Evolutionary conservation across 2,797 vertebrate species (phyloP), one percentile per base, ranked within the genome.

Genomic region (Syngnathus rostellatus): DNA sequence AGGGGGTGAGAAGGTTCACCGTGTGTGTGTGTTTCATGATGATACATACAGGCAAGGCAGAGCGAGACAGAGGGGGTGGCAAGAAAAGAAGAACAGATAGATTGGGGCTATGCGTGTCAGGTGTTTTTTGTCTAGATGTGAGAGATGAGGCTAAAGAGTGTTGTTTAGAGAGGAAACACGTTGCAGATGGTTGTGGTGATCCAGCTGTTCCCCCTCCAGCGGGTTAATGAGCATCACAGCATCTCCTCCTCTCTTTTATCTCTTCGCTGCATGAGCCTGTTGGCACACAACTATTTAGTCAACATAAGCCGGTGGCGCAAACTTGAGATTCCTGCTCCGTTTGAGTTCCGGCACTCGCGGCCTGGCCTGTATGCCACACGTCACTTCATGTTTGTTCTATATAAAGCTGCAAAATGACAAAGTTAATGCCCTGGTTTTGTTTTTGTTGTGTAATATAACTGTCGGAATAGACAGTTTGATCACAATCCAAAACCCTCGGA

Each of bases 121-220:
- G n/a, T 66, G 14, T 23, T 62, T 61, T 62, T 62, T 14, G 64
- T 54, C 51, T 14, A 46, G 12, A 58, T 45, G 62, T 23, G 69
- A 53, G 71, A 54, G 62, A 82, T 70, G 81, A 79, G 55, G 31
- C 55, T 58, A 37, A 58, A 38, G 63, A 63, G 76, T 76, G 72
- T 72, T 83, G 72, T 86, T 83, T 70, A 69, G 65, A 78, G 74
- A 72, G 70, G 72, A 80, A 80, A 79, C 75, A 62, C 45, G 67
- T 58, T 78, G 70, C 85, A 85, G 85, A 84, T 83, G 82, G 80
- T 78, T 72, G 75, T 72, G 76, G 70, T 72, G 76, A 78, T 83
- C 86, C 85, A 85, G 85, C 85, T 85, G 80, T 85, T 85, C 63
- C 73, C 48, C 61, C 62, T 78, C 78, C 82, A 86, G 83, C 75